A percentile compares a stretch with the other conserved stretches of the same genome.
These are phyloP conservation scores for Ammospiza nelsoni DNA, from an alignment of 2,113 vertebrate species.

Conservation along the genomic window DNA sequence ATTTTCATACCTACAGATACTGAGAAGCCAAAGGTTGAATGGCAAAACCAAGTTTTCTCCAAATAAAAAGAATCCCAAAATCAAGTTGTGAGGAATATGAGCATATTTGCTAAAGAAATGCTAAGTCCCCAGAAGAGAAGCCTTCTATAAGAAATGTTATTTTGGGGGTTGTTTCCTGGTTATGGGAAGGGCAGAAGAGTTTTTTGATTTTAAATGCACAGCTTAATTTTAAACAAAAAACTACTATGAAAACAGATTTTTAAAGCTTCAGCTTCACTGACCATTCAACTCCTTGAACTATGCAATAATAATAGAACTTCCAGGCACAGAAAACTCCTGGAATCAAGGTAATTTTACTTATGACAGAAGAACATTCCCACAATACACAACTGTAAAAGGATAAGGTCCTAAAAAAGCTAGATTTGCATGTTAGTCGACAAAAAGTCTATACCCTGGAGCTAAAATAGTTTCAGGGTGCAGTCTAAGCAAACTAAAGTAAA, in stretches of 20 bases:
- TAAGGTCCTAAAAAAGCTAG: not conserved
- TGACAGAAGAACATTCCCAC: not conserved
- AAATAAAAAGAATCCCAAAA: not conserved
- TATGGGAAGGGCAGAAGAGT: rapidly evolving
- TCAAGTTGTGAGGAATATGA: not conserved
- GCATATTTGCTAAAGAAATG: not conserved
- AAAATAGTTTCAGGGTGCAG: not conserved
- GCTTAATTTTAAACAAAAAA: not conserved
- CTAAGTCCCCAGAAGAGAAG: not conserved
- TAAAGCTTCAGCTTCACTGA: not conserved
- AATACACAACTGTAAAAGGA: not conserved
- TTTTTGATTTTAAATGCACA: not conserved
- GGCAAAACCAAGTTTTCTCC: not conserved
- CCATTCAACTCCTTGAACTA: not conserved
- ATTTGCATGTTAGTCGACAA: not conserved
- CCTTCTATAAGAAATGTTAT: not conserved
- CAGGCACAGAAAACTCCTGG: not conserved
- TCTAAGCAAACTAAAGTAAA: not conserved
- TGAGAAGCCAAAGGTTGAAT: not conserved
- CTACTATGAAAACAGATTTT: not conserved
- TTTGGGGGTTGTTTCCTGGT: not conserved
- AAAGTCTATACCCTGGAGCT: not conserved
- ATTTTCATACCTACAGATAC: not conserved
- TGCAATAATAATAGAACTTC: not conserved
- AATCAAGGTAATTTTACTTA: not conserved